Evolutionary conservation across 2,797 vertebrate species (phyloP).

Genomic region (Arrhamphus sclerolepis): DNA sequence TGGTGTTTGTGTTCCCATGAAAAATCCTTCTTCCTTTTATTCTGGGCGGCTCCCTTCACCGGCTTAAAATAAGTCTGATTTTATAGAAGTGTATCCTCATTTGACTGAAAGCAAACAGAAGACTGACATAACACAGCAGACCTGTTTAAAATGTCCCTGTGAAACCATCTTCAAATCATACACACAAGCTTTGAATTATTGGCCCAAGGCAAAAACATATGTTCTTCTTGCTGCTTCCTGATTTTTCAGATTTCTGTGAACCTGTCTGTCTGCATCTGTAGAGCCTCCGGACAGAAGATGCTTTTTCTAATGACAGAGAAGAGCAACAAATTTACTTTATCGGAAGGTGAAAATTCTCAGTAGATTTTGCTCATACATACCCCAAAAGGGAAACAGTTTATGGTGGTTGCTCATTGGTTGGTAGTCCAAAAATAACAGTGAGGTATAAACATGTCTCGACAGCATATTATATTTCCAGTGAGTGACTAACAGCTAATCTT

Average conservation of each 20-base stretch:
- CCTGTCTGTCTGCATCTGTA: constrained; percentile 39
- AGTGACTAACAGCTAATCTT: constrained; percentile 70
- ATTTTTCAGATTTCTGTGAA: constrained; percentile 38
- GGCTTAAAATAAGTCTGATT: not conserved
- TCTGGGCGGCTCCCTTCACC: too few species aligned
- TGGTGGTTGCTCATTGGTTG: constrained; percentile 45
- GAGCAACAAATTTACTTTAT: constrained; percentile 31
- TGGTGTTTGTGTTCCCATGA: not conserved
- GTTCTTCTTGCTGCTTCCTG: constrained; percentile 29
- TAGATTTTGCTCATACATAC: constrained; percentile 31
- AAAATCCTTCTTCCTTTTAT: not conserved
- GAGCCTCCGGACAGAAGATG: constrained; percentile 9
- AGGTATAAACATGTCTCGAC: constrained; percentile 49
- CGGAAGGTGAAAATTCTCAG: constrained; percentile 20
- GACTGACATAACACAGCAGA: too few species aligned
- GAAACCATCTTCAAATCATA: too few species aligned
- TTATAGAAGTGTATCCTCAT: not conserved
- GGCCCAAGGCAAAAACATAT: too few species aligned
- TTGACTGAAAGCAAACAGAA: too few species aligned
- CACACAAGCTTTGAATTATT: too few species aligned
- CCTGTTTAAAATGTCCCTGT: too few species aligned
- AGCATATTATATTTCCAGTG: constrained; percentile 67
- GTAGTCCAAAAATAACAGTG: constrained; percentile 65
- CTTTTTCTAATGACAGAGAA: constrained; percentile 36
- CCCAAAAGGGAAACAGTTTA: constrained; percentile 28